Evolutionary conservation across 2,797 vertebrate species (phyloP).

Genomic region (Nannoperca australis): DNA sequence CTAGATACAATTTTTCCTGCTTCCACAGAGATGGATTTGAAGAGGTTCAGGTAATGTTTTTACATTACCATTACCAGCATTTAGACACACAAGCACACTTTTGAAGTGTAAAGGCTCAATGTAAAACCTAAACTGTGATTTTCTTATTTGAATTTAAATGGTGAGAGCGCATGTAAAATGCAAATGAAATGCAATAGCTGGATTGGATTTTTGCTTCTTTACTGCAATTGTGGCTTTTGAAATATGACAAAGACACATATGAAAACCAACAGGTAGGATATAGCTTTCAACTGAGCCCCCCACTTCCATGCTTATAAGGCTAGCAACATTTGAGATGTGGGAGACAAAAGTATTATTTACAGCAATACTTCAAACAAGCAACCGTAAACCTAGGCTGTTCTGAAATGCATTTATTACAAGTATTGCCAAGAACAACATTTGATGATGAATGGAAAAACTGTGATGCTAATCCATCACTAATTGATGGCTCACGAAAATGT

Average conservation of each 20-base stretch:
- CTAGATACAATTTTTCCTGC: conserved; percentile 90
- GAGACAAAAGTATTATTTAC: not conserved
- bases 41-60: conserved; percentile 88
- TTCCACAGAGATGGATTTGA: conserved; percentile 91
- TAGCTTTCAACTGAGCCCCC: not conserved
- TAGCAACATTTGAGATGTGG: not conserved
- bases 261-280: not conserved
- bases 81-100: not conserved
- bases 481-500: not conserved
- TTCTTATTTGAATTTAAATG: conserved; percentile 23
- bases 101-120: not conserved
- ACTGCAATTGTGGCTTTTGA: not conserved
- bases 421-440: not conserved
- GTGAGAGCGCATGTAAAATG: not conserved
- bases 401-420: not conserved
- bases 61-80: not conserved
- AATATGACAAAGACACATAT: not conserved
- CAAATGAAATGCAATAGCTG: conserved; percentile 21
- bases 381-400: not conserved
- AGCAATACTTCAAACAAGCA: not conserved
- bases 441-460: not conserved
- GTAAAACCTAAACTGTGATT: not conserved
- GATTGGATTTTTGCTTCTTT: not conserved
- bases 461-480: conserved; percentile 1
- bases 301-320: not conserved